phyloP scores from a whole-genome alignment of 1,140 invertebrate species.

The Lordiphosa mommai region DNA sequence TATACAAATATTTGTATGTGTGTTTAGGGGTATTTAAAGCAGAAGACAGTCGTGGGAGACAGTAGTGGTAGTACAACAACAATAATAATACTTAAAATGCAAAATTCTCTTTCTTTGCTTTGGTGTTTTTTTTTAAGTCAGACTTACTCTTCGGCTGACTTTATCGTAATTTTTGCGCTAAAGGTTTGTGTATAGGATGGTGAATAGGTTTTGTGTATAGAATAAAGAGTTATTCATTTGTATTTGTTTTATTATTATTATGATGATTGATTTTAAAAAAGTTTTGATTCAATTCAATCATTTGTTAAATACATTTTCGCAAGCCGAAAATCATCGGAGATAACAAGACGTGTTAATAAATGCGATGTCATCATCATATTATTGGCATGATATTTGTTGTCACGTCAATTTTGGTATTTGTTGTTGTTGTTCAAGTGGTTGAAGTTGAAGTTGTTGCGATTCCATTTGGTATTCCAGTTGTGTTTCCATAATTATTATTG shows the following conservation, averaged over 20 bases:
- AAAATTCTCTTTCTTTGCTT: constrained; percentile 1
- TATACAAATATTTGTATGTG: constrained; percentile 13
- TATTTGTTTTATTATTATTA: constrained; percentile 16
- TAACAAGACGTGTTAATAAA: constrained; percentile 78
- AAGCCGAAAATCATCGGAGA: constrained; percentile 79
- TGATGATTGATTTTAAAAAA: constrained; percentile 38
- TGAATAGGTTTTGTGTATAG: constrained; percentile 12
- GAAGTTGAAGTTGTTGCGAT: constrained; percentile 28
- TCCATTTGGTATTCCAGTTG: constrained; percentile 17
- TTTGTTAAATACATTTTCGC: constrained; percentile 74
- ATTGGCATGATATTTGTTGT: constrained; percentile 57
- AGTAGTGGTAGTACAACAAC: constrained; percentile 8
- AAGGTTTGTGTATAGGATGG: background rate
- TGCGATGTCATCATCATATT: constrained; percentile 80
- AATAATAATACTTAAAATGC: constrained; percentile 34
- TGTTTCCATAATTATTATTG: constrained; percentile 7
- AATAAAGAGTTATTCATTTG: constrained; percentile 3
- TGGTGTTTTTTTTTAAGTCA: constrained; percentile 25
- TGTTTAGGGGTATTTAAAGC: constrained; percentile 7
- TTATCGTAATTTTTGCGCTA: constrained; percentile 24
- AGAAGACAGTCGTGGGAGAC: constrained; percentile 9
- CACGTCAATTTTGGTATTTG: constrained; percentile 37
- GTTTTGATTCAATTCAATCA: constrained; percentile 53
- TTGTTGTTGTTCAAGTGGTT: constrained; percentile 18
- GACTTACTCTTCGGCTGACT: constrained; percentile 50